Conservation (phyloP, 2,113 vertebrate species). For the Harpagus bidentatus region DNA sequence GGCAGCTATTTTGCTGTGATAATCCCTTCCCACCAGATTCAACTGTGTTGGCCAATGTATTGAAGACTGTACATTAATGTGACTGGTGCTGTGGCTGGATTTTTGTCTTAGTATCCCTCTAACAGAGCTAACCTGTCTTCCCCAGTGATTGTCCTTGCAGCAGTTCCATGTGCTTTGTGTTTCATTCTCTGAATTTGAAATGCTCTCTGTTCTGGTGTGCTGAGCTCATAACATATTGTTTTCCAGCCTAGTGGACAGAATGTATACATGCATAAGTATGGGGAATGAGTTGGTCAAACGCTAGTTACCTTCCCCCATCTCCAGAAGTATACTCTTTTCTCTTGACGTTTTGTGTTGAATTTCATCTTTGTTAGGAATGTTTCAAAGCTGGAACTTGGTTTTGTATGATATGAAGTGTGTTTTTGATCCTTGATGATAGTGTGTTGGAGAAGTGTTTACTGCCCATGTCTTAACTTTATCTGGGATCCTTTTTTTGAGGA, state of each 20-base stretch:
- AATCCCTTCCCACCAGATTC: neutral
- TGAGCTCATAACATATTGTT: neutral
- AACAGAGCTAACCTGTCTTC: neutral
- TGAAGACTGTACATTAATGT: neutral
- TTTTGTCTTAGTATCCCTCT: neutral
- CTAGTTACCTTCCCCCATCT: neutral
- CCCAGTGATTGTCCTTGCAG: neutral
- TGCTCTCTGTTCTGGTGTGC: neutral
- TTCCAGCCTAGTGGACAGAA: neutral
- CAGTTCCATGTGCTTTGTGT: neutral
- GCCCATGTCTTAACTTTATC: neutral
- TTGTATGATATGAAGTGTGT: fast-evolving
- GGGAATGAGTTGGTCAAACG: neutral
- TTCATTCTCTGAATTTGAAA: neutral
- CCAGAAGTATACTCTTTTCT: neutral
- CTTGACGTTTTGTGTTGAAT: neutral
- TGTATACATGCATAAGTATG: neutral
- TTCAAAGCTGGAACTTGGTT: neutral
- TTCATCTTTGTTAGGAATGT: neutral
- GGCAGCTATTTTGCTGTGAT: neutral
- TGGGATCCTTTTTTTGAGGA: neutral
- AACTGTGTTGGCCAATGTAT: fast-evolving
- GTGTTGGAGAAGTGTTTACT: neutral
- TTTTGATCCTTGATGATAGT: neutral
- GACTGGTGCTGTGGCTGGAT: neutral